Conservation (phyloP, 1,140 invertebrate genomes). For the Philotrypesis tridentata region DNA sequence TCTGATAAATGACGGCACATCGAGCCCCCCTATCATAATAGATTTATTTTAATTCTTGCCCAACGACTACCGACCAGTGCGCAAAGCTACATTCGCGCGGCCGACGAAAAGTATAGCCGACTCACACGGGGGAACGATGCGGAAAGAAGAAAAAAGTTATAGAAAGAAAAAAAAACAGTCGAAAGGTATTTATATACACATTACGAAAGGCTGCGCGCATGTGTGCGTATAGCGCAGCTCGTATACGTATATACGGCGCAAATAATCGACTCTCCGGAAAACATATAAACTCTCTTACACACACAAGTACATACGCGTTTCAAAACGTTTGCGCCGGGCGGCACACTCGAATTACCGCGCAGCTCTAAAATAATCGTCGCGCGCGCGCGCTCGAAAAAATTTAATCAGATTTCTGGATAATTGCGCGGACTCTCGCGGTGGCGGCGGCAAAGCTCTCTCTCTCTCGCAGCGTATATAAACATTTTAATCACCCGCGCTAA, state of each 20-base stretch:
- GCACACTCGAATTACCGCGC: slow-evolving; percentile 2
- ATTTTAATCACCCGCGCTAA: slow-evolving; percentile 25
- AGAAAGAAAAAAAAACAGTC: neutral
- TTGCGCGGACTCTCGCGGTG: neutral
- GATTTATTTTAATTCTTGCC: neutral
- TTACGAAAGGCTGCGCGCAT: neutral
- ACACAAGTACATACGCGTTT: too few relatives aligned
- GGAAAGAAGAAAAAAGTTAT: neutral
- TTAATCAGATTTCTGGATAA: slow-evolving; percentile 7
- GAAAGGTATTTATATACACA: neutral
- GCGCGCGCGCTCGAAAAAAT: neutral
- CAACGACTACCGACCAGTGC: neutral
- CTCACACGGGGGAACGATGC: neutral
- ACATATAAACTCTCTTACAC: neutral
- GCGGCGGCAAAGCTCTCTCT: too few relatives aligned
- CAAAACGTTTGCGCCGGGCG: neutral
- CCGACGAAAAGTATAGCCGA: too few relatives aligned
- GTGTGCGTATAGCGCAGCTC: too few relatives aligned
- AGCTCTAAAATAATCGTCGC: neutral
- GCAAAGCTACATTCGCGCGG: too few relatives aligned
- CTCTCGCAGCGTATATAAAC: neutral
- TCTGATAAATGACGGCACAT: neutral
- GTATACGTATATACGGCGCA: neutral
- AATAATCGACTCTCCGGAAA: neutral
- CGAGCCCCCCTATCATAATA: neutral